phyloP scores from a whole-genome alignment of 1,140 invertebrate genomes.

The Drosophila repleta region DNA sequence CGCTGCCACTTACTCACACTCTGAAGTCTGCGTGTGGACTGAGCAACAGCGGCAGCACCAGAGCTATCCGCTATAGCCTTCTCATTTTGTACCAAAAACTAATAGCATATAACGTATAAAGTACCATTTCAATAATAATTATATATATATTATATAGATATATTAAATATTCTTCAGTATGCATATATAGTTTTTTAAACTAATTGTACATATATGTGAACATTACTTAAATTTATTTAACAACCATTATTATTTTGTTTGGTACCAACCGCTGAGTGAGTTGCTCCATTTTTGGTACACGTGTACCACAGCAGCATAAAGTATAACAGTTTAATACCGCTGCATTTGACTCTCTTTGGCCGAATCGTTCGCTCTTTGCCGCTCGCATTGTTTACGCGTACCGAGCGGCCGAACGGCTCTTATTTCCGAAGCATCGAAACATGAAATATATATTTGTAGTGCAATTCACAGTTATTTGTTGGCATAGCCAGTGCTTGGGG shows the following conservation, averaged over 20 bases:
- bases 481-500: slow-evolving; percentile 11
- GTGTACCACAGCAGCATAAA: slow-evolving; percentile 12
- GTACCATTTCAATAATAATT: not conserved
- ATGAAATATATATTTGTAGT: slow-evolving; percentile 47
- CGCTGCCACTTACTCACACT: slow-evolving; percentile 66
- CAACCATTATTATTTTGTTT: too few species aligned
- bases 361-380: slow-evolving; percentile 26
- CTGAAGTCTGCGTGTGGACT: slow-evolving; percentile 58
- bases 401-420: slow-evolving; percentile 44
- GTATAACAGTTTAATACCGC: slow-evolving; percentile 65
- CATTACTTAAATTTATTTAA: too few species aligned
- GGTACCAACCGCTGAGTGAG: not conserved
- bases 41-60: slow-evolving; percentile 4
- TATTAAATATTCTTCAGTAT: too few species aligned
- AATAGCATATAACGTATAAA: not conserved
- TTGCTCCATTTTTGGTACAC: not conserved
- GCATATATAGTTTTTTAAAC: too few species aligned
- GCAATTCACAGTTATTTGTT: slow-evolving; percentile 19
- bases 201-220: too few species aligned
- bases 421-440: slow-evolving; percentile 52
- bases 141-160: too few species aligned
- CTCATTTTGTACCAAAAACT: not conserved
- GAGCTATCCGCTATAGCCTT: not conserved
- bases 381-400: slow-evolving; percentile 71
- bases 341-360: slow-evolving; percentile 7